Evolutionary conservation across 2,797 vertebrate species (phyloP).

Genomic region (Kryptolebias ocellatus): DNA sequence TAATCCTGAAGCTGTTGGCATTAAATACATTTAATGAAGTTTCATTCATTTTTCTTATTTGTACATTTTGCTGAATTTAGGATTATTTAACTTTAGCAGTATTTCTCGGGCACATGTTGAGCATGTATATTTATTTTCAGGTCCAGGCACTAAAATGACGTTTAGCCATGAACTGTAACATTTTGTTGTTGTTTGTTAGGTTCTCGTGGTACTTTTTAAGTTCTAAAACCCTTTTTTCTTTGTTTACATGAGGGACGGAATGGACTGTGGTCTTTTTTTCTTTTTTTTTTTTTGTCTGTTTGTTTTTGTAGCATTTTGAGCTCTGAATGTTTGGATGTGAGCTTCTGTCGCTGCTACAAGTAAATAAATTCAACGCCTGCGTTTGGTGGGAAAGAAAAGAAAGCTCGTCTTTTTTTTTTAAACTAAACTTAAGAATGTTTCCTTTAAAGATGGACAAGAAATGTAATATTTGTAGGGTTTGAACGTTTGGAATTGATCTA

Average conservation of each 20-base stretch:
- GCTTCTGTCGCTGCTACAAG: conserved; percentile 16
- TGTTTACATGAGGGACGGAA: conserved; percentile 25
- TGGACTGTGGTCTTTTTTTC: conserved; percentile 4
- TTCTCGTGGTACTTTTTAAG: conserved; percentile 4
- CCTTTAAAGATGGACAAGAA: too few relatives aligned
- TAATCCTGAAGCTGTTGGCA: too few relatives aligned
- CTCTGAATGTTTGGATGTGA: too few relatives aligned
- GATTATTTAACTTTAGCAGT: not conserved
- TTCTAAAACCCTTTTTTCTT: conserved; percentile 6
- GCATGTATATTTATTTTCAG: conserved; percentile 49
- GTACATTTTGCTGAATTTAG: conserved; percentile 45
- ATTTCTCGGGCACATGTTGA: conserved; percentile 45
- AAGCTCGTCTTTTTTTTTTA: conserved; percentile 10
- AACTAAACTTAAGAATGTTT: too few relatives aligned
- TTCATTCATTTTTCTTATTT: conserved; percentile 34
- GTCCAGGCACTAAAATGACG: conserved; percentile 58
- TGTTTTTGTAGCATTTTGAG: not conserved
- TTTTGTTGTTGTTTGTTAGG: conserved; percentile 23
- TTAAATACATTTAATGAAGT: too few relatives aligned
- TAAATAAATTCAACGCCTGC: conserved; percentile 57
- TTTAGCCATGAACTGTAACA: not conserved
- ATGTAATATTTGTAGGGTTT: too few relatives aligned
- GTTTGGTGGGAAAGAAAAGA: conserved; percentile 4
- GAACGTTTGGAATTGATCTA: too few relatives aligned
- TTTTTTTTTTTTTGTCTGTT: conserved; percentile 7